A percentile compares a stretch with the other conserved stretches of the same genome.
phyloP scores from a whole-genome alignment of 2,797 vertebrate genomes.

The Gallinago nigripennis region DNA sequence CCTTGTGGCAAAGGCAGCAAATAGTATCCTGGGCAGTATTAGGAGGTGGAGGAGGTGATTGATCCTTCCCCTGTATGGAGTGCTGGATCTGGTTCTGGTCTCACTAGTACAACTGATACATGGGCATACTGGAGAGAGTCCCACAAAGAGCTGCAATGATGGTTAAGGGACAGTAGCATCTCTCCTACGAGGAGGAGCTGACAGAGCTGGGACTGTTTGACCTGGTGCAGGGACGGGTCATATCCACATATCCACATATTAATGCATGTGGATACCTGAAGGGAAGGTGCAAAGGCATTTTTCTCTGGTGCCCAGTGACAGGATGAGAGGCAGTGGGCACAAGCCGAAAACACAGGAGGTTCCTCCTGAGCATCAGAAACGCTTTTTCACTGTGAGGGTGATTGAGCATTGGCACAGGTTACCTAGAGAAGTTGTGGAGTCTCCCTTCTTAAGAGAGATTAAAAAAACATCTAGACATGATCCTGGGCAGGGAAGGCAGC shows the following conservation, averaged over 20 bases:
- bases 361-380: not conserved
- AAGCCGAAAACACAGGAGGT: not conserved
- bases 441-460: not conserved
- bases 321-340: not conserved
- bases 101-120: not conserved
- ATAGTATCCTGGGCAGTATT: not conserved
- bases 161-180: not conserved
- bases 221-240: not conserved
- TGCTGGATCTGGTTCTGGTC: not conserved
- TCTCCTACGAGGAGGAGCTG: not conserved
- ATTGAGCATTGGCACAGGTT: not conserved
- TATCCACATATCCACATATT: too few species aligned
- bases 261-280: not conserved
- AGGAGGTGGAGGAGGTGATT: not conserved
- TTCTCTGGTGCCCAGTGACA: not conserved
- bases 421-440: not conserved
- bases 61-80: not conserved
- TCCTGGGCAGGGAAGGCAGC: not conserved
- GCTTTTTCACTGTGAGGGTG: not conserved
- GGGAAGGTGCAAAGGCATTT: not conserved
- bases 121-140: not conserved
- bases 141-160: not conserved
- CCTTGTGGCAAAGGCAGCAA: not conserved
- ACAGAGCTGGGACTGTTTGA: not conserved
- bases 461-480: fast-evolving